phyloP scores from a whole-genome alignment of 2,113 vertebrate species.

The Lanius ludovicianus region DNA sequence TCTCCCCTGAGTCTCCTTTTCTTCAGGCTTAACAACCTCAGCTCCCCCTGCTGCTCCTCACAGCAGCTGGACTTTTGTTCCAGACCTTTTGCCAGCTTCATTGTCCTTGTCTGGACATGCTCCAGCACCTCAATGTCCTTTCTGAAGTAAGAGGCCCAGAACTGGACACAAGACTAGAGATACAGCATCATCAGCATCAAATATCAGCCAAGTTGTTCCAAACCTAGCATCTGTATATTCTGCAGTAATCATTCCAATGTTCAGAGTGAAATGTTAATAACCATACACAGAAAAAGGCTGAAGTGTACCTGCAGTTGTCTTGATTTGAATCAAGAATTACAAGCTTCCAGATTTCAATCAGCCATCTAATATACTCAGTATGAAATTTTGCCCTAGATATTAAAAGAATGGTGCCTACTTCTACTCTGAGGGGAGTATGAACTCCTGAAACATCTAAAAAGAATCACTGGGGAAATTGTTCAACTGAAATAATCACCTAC shows the following conservation, averaged over 20 bases:
- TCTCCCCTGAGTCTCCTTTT: not conserved
- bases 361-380: not conserved
- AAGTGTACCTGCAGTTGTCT: not conserved
- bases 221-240: not conserved
- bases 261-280: not conserved
- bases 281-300: not conserved
- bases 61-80: not conserved
- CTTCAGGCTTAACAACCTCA: not conserved
- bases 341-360: not conserved
- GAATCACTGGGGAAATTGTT: not conserved
- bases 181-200: not conserved
- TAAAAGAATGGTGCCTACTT: not conserved
- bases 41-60: not conserved
- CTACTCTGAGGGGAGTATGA: not conserved
- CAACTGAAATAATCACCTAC: not conserved
- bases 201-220: not conserved
- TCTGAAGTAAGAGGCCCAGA: not conserved
- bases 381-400: not conserved
- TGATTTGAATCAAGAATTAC: not conserved
- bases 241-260: not conserved
- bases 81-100: fast-evolving
- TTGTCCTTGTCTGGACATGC: not conserved
- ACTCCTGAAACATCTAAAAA: not conserved
- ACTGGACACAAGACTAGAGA: not conserved
- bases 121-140: not conserved